Conservation (phyloP, 2,888 invertebrate species). For the Morpho helenor region DNA sequence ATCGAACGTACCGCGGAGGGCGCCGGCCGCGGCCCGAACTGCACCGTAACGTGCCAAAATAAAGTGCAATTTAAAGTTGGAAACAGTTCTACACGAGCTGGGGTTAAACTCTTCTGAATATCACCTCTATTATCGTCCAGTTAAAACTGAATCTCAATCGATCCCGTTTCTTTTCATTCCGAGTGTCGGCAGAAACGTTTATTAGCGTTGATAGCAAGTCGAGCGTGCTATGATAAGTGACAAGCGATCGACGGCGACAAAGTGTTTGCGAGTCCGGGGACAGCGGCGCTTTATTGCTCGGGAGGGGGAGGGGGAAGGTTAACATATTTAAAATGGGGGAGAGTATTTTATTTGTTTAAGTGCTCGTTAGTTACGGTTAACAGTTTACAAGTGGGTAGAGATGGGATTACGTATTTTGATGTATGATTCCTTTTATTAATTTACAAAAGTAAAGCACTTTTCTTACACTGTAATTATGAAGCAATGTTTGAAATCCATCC, state of each 20-base stretch:
- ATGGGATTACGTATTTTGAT: background rate
- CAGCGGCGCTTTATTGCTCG: slow-evolving; percentile 22
- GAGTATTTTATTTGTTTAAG: background rate
- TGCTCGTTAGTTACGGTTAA: slow-evolving; percentile 1
- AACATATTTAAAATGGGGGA: background rate
- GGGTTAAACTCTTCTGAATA: too few species aligned
- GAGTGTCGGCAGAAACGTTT: slow-evolving; percentile 59
- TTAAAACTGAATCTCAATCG: slow-evolving; percentile 8
- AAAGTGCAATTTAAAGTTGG: slow-evolving; percentile 22
- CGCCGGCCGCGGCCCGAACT: background rate
- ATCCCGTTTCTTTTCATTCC: slow-evolving; percentile 27
- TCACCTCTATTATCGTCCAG: too few species aligned
- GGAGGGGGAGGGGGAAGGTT: background rate
- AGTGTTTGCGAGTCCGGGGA: slow-evolving; percentile 33
- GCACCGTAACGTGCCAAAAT: slow-evolving; percentile 12
- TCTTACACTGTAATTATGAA: too few species aligned
- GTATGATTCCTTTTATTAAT: too few species aligned
- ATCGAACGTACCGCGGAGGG: slow-evolving; percentile 23
- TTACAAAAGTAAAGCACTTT: too few species aligned
- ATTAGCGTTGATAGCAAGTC: slow-evolving; percentile 63
- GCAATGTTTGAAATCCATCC: too few species aligned
- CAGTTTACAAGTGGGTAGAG: background rate
- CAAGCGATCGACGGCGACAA: slow-evolving; percentile 51
- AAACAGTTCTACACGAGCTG: too few species aligned
- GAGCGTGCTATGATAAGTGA: slow-evolving; percentile 65